Evolutionary conservation across 2,113 vertebrate species (phyloP).

Genomic region (Oryzias javanicus): DNA sequence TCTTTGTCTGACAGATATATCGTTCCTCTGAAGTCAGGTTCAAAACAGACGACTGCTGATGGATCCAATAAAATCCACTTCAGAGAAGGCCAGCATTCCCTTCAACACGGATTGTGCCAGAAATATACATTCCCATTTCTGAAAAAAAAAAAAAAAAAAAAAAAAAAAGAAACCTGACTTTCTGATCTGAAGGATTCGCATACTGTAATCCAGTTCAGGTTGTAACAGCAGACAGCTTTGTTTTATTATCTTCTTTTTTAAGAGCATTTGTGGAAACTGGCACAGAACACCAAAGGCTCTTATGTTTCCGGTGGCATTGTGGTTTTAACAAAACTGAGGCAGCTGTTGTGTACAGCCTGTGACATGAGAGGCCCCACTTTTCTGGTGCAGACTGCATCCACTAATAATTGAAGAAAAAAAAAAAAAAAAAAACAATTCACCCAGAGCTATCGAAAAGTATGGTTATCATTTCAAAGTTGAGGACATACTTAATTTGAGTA

Average conservation of each 20-base stretch:
- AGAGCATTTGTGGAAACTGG: too few species aligned
- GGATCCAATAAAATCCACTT: background rate
- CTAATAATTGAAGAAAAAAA: background rate
- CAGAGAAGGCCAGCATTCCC: background rate
- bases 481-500: constrained; percentile 12
- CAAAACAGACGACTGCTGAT: background rate
- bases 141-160: background rate
- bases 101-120: background rate
- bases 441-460: constrained; percentile 4
- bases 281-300: too few species aligned
- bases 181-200: background rate
- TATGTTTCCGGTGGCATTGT: background rate
- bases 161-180: background rate
- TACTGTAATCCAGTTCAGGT: background rate
- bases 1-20: background rate
- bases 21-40: background rate
- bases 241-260: too few species aligned
- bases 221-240: background rate
- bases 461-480: constrained; percentile 17
- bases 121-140: background rate
- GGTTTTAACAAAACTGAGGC: constrained; percentile 3
- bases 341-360: background rate
- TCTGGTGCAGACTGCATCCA: background rate
- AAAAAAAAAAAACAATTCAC: too few species aligned
- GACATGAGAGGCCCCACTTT: constrained; percentile 5